These are phyloP conservation scores for Tonatia bakeri DNA, from an alignment of 2,113 vertebrate genomes.

Conservation along the genomic window DNA sequence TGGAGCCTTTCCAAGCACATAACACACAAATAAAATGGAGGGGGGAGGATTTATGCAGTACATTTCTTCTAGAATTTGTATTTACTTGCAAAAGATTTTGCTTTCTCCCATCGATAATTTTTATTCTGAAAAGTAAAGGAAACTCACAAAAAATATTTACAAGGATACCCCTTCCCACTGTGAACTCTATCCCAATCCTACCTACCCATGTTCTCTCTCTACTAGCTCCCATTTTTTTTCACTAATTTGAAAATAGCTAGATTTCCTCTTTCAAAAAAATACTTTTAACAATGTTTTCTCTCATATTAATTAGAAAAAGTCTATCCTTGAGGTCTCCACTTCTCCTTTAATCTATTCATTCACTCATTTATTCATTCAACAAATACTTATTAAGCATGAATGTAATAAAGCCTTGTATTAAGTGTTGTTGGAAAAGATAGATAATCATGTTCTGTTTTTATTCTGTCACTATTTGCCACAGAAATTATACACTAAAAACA, in stretches of 20 bases:
- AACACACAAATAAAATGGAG: not conserved
- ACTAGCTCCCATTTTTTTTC: not conserved
- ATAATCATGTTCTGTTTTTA: not conserved
- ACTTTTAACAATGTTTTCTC: not conserved
- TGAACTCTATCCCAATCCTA: not conserved
- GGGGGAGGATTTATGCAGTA: not conserved
- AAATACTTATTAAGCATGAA: not conserved
- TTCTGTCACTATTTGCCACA: not conserved
- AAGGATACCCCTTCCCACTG: not conserved
- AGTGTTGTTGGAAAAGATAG: not conserved
- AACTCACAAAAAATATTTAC: not conserved
- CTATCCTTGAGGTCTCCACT: not conserved
- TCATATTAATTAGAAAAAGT: not conserved
- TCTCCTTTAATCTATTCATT: not conserved
- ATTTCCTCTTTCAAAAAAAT: not conserved
- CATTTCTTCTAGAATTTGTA: not conserved
- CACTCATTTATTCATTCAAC: not conserved
- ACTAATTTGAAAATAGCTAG: not conserved
- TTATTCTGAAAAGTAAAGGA: not conserved
- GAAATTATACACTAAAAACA: not conserved
- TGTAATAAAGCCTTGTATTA: not conserved
- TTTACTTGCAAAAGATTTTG: constrained; percentile 1
- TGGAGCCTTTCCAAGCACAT: not conserved
- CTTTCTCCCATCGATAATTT: not conserved
- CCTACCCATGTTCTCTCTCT: not conserved